Base-by-base conservation (phyloP, 2,797 vertebrate genomes). In the Falco rusticolus region DNA sequence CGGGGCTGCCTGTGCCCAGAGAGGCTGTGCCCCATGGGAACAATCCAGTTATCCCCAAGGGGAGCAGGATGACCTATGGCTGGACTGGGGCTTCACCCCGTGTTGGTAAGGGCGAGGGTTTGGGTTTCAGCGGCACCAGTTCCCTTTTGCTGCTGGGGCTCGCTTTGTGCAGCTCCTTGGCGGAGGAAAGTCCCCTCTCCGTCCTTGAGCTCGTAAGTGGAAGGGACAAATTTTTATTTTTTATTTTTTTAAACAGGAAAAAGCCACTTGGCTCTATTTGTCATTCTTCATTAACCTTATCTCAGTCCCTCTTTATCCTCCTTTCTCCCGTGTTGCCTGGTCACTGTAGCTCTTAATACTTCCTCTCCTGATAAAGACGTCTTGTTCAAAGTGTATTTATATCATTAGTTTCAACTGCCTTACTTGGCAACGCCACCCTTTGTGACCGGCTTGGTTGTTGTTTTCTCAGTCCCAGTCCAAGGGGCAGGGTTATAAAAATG, bases 271-370 rank as follows among this genome's bases (percentile, higher is more conserved):
- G 78, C 92, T 96, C 74, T 89, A 53, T 84, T 94, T 96, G 92
- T 91, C 72, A 82, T 95, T 89, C 93, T 94, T 95, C 93, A 90
- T 97, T 96, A 94, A 59, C 93, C 94, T 95, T 97, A 97, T 97
- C 96, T 95, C 83, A 65, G 63, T 54, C 78, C 20, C 48, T 81
- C 79, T 95, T 94, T 90, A 95, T 80, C 95, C 85, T 77, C 41
- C 82, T 93, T 91, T 82, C 76, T 86, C 59, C 82, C 18, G 5
- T 63, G 59, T 83, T 91, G 82, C 95, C 79, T 86, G 85, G 81
- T 85, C 84, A 68, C 84, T 96, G 86, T 57, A 94, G 84, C 31
- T 89, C 92, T 91, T 93, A 97, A 72, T 92, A 82, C 93, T 92
- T 95, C 92, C 94, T 94, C 59, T 59, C 89, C 70, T 78, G 96